A percentile compares a stretch with the other conserved stretches of the same genome.
Conservation (phyloP, 2,888 invertebrate genomes). For the Hermaeophaga mercurialis region DNA sequence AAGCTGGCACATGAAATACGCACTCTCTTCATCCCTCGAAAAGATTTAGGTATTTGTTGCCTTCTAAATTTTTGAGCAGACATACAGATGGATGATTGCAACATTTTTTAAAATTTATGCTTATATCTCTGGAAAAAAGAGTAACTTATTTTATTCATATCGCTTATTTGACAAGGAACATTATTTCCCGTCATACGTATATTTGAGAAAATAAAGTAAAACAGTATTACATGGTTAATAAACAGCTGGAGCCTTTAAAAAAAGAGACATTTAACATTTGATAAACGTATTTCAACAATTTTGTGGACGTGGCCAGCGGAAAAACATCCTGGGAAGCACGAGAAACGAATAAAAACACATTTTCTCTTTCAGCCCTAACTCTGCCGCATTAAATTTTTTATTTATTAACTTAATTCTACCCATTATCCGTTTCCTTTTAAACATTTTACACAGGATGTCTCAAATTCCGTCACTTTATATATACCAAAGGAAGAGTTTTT, state of each 20-base stretch:
- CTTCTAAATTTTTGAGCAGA: neutral
- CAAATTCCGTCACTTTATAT: too few species aligned
- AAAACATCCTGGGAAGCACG: neutral
- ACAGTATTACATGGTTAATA: constrained; percentile 7
- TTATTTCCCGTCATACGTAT: too few species aligned
- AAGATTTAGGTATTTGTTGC: neutral
- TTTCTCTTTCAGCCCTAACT: constrained; percentile 7
- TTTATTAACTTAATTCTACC: constrained; percentile 13
- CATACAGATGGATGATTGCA: neutral
- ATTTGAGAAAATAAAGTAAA: too few species aligned
- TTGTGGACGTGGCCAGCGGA: neutral
- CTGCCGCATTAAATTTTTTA: constrained; percentile 16
- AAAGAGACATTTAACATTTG: constrained; percentile 3
- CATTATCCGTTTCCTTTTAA: constrained; percentile 14
- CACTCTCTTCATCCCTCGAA: neutral
- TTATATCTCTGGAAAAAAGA: neutral
- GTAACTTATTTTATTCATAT: neutral
- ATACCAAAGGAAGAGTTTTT: too few species aligned
- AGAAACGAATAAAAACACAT: constrained; percentile 7
- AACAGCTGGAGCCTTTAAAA: constrained; percentile 4
- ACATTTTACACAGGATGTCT: too few species aligned
- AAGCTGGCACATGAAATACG: neutral
- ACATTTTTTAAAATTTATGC: neutral
- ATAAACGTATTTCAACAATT: constrained; percentile 1
- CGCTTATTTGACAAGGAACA: neutral